Evolutionary conservation across 2,797 vertebrate species (phyloP).

Genomic region (Pteropus rufus): DNA sequence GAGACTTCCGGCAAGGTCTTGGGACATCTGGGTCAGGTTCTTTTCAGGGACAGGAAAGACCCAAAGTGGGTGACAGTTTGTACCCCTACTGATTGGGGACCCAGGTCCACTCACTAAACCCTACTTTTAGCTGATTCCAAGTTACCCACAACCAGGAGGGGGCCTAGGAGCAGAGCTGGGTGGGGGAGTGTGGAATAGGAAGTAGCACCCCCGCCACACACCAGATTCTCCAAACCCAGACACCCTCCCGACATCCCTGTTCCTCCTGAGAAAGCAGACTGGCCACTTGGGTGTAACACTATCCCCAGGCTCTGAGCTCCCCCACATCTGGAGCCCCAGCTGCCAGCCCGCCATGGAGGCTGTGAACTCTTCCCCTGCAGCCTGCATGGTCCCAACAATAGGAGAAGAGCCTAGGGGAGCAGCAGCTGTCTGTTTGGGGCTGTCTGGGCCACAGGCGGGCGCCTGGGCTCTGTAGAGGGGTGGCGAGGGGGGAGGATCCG

Average conservation of each 20-base stretch:
- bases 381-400: background rate
- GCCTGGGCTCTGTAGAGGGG: background rate
- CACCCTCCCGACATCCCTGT: background rate
- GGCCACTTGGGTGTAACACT: conserved; percentile 55
- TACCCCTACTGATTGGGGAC: background rate
- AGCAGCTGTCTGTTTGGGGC: conserved; percentile 57
- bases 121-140: background rate
- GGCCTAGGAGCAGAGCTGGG: background rate
- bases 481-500: background rate
- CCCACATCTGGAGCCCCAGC: conserved; percentile 74
- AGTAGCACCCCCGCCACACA: background rate
- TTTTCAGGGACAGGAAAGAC: background rate
- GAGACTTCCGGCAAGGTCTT: background rate
- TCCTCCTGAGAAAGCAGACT: conserved; percentile 6
- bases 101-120: background rate
- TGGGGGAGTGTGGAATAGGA: background rate
- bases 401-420: background rate
- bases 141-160: background rate
- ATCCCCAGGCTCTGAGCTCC: conserved; percentile 28
- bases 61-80: background rate
- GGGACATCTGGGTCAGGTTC: background rate
- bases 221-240: background rate
- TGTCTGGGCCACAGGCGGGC: conserved; percentile 7
- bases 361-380: conserved; percentile 40
- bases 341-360: conserved; percentile 21